Evolutionary conservation across 1,140 invertebrate species (phyloP), one percentile per base, ranked within the genome.

Genomic region (Liolophura sinensis): DNA sequence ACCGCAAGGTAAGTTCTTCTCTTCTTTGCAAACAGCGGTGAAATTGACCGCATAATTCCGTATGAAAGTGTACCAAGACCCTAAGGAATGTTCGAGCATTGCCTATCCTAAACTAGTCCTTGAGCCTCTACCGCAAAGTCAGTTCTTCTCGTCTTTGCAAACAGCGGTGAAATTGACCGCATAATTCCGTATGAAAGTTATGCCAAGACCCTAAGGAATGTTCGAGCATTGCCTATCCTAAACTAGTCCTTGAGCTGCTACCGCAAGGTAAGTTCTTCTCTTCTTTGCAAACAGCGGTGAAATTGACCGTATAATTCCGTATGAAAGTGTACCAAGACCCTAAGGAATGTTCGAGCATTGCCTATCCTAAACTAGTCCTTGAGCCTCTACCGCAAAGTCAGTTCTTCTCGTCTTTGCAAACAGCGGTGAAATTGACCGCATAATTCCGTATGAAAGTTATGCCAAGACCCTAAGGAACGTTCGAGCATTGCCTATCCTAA

Each of bases 81-180:
- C 49, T 4, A 55, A 64, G 11, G 77, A 82, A 16, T 86, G 86
- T 64, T 76, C 81, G 4, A 86, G 87, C 70, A 78, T 78, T 47
- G 85, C 85, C 27, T 86, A 86, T 73, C 85, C 85, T 7, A 74
- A 70, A 49, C 65, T 86, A n/a, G 85, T 87, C 22, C 56, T 86
- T 11, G 73, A 73, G 6, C 60, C 87, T 3, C 75, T 87, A 76
- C 85, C 85, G 0, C 55, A 60, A n/a, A 85, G 82, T 80, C 73
- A 73, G 15, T 3, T 40, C 9, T 40, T 40, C 9, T 9, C 31
- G n/a, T n/a, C n/a, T n/a, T 40, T 40, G 31, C 31, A 40, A 40
- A 40, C 31, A 40, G 31, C 3, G 9, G 9, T 40, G 9, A 9
- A 9, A 40, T 5, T 40, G 31, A 40, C 79, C 65, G 78, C 82